Conservation (phyloP, 1,140 invertebrate species). For the Coenobita brevimanus region DNA sequence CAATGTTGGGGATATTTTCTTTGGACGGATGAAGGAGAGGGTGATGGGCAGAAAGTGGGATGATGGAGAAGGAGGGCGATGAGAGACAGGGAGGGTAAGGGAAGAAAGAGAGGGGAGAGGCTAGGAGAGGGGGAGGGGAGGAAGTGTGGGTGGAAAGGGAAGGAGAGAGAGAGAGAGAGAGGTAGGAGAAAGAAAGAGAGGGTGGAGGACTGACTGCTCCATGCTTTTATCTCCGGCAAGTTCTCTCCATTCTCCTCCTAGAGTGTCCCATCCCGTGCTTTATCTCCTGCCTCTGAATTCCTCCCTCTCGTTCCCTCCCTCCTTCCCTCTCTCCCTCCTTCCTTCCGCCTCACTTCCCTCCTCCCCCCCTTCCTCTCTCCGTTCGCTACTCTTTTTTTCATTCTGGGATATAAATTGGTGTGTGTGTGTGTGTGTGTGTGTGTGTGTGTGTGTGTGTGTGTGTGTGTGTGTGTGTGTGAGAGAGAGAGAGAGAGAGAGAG, state of each 20-base stretch:
- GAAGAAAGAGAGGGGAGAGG: background rate
- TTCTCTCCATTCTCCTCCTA: background rate
- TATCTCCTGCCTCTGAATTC: background rate
- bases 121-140: background rate
- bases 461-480: too few relatives aligned
- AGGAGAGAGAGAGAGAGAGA: background rate
- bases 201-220: background rate
- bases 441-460: too few relatives aligned
- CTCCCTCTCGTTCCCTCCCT: background rate
- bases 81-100: background rate
- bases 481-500: too few relatives aligned
- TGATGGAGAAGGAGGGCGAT: too few relatives aligned
- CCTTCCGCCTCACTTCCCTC: too few relatives aligned
- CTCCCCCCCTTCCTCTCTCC: background rate
- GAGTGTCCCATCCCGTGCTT: background rate
- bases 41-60: background rate
- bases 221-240: background rate
- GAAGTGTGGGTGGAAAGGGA: background rate
- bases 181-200: background rate
- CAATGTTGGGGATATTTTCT: too few relatives aligned
- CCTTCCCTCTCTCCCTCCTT: background rate
- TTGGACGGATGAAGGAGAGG: too few relatives aligned
- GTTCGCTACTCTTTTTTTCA: background rate
- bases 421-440: too few relatives aligned
- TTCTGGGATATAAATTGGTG: too few relatives aligned